These are phyloP conservation scores for Mormyrus hasselquistii DNA, from an alignment of 2,797 vertebrate genomes.

Conservation along the genomic window DNA sequence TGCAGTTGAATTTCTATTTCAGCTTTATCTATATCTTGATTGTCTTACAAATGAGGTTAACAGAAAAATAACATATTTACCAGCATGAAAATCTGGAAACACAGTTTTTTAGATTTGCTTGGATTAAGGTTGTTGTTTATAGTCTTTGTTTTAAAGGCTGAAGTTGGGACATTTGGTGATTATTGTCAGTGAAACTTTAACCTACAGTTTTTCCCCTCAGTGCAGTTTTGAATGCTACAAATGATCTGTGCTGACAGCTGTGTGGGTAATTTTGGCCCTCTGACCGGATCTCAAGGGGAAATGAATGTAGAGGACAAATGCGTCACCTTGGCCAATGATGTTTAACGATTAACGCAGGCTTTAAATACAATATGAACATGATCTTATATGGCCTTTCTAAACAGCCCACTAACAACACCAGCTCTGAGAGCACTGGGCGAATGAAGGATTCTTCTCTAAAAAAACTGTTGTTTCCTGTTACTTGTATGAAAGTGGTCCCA, in stretches of 20 bases:
- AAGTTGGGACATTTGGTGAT: neutral
- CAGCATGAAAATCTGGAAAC: neutral
- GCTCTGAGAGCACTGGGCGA: neutral
- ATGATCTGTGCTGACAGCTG: neutral
- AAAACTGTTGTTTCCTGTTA: neutral
- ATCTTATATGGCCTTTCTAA: neutral
- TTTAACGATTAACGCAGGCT: conserved; percentile 3
- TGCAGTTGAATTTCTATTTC: neutral
- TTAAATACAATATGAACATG: neutral
- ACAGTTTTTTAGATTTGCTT: neutral
- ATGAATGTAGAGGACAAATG: neutral
- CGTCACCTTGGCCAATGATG: neutral
- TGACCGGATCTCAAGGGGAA: neutral
- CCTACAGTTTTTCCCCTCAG: neutral
- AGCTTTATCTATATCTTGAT: neutral
- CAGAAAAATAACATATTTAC: neutral
- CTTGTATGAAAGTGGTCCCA: neutral
- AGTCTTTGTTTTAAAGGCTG: neutral
- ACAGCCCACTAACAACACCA: neutral
- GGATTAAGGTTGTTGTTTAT: conserved; percentile 2
- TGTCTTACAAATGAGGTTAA: neutral
- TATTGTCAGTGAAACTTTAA: neutral
- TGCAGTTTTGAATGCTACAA: neutral
- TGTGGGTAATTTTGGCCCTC: neutral
- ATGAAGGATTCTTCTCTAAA: neutral